Evolutionary conservation across 2,888 invertebrate genomes (phyloP).

Genomic region (Drosophila pullipes): DNA sequence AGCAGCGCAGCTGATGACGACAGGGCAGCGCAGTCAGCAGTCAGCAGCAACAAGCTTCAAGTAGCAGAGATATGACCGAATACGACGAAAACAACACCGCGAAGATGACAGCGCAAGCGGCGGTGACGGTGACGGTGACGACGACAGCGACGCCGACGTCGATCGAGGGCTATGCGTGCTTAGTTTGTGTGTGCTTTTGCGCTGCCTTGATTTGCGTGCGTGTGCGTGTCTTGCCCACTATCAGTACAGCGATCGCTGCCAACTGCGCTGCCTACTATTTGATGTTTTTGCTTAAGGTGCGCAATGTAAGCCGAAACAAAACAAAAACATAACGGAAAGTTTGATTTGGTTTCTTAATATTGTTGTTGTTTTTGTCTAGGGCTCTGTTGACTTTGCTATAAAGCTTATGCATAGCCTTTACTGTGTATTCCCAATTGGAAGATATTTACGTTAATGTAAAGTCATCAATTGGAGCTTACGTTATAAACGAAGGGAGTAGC

Average conservation of each 20-base stretch:
- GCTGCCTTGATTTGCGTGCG: conserved; percentile 45
- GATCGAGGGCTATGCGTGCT: conserved; percentile 39
- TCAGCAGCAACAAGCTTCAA: conserved; percentile 1
- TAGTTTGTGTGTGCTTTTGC: conserved; percentile 15
- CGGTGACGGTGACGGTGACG: conserved; percentile 14
- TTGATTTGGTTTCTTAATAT: not conserved
- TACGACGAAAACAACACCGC: conserved; percentile 62
- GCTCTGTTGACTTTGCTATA: conserved; percentile 4
- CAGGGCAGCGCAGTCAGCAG: conserved; percentile 43
- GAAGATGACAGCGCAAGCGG: conserved; percentile 33
- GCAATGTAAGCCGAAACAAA: conserved; percentile 25
- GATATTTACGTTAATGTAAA: not conserved
- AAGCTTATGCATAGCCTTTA: not conserved
- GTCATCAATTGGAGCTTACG: not conserved
- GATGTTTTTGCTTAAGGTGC: conserved; percentile 1
- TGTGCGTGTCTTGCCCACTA: conserved; percentile 41
- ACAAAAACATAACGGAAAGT: conserved; percentile 33
- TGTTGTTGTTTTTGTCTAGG: conserved; percentile 8
- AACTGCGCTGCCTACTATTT: conserved; percentile 15
- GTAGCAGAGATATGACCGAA: conserved; percentile 81
- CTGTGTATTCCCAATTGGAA: conserved; percentile 2
- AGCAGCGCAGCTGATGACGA: conserved; percentile 60
- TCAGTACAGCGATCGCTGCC: conserved; percentile 53
- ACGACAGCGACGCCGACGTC: conserved; percentile 19
- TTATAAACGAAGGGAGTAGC: not conserved